A percentile compares a stretch with the other conserved stretches of the same genome.
Conservation (phyloP, 2,797 vertebrate genomes). For the Sebastolobus altivelis region DNA sequence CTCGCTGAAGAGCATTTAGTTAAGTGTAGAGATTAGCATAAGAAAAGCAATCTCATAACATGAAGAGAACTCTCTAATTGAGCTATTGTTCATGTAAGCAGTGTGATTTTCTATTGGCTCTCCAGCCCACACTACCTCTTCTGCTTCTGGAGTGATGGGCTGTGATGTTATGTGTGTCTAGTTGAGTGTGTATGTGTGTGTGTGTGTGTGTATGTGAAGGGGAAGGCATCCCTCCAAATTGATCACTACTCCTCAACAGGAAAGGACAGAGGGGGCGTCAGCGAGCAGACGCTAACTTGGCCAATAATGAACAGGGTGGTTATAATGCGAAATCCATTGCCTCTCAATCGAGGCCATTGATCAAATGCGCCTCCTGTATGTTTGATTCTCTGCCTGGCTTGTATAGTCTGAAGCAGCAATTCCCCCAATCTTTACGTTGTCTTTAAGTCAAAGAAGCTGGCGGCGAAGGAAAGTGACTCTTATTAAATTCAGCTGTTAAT, state of each 20-base stretch:
- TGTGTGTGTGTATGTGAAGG: conserved; percentile 24
- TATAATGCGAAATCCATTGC: conserved; percentile 82
- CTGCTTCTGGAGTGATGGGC: conserved; percentile 43
- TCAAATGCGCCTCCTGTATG: conserved; percentile 64
- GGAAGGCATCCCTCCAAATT: conserved; percentile 68
- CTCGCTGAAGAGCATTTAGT: conserved; percentile 72
- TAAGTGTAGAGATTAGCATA: conserved; percentile 81
- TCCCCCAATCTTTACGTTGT: conserved; percentile 1
- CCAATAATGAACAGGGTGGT: conserved; percentile 78
- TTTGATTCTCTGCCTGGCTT: conserved; percentile 61
- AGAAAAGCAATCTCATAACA: conserved; percentile 81
- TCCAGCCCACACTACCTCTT: conserved; percentile 16
- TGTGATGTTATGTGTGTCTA: conserved; percentile 32
- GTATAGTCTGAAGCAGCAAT: conserved; percentile 33
- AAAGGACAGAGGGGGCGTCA: conserved; percentile 69
- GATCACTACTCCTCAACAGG: conserved; percentile 70
- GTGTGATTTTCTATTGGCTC: conserved; percentile 58
- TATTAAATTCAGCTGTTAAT: conserved; percentile 18
- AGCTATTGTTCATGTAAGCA: conserved; percentile 79
- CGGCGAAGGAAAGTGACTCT: conserved; percentile 30
- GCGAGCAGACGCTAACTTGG: conserved; percentile 72
- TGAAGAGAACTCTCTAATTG: conserved; percentile 74
- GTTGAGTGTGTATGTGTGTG: conserved; percentile 5
- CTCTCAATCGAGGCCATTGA: conserved; percentile 79
- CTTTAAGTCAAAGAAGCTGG: conserved; percentile 8